A percentile compares a stretch with the other conserved stretches of the same genome.
These are phyloP conservation scores for Clistopyga incitator DNA, from an alignment of 2,888 invertebrate genomes.

Conservation along the genomic window DNA sequence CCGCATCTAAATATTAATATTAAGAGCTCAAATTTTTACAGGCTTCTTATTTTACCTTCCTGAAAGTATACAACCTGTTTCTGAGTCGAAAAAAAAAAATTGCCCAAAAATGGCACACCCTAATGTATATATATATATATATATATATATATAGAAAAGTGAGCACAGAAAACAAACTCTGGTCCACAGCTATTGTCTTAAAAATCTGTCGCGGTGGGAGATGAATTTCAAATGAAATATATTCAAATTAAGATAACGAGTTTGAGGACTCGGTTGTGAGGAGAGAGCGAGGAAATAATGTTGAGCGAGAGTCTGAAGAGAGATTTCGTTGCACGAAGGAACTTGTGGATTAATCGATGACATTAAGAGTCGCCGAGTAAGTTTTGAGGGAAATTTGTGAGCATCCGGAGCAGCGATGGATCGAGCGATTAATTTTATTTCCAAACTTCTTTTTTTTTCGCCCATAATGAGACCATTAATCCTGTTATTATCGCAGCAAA, in stretches of 20 bases:
- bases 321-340: slow-evolving; percentile 7
- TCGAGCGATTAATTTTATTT: slow-evolving; percentile 9
- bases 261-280: neutral
- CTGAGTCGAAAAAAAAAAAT: too few relatives aligned
- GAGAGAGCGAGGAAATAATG: slow-evolving; percentile 1
- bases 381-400: neutral
- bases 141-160: neutral
- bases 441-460: neutral
- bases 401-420: neutral
- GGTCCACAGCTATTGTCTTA: slow-evolving; percentile 31
- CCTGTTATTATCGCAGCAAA: neutral
- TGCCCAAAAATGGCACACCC: too few relatives aligned
- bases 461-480: too few relatives aligned
- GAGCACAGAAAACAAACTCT: slow-evolving; percentile 10
- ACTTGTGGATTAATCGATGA: slow-evolving; percentile 49
- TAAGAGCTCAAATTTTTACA: too few relatives aligned
- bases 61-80: too few relatives aligned
- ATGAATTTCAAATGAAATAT: slow-evolving; percentile 56
- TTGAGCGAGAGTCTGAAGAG: neutral
- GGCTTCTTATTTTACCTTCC: too few relatives aligned
- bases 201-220: slow-evolving; percentile 10
- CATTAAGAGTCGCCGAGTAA: slow-evolving; percentile 4
- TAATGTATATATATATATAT: too few relatives aligned
- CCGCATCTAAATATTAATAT: too few relatives aligned
- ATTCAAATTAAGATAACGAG: slow-evolving; percentile 57